Percentiles rank a stretch among this genome's conserved stretches.
Evolutionary conservation across 2,797 vertebrate species (phyloP).

Genomic region (Muscicapa striata): DNA sequence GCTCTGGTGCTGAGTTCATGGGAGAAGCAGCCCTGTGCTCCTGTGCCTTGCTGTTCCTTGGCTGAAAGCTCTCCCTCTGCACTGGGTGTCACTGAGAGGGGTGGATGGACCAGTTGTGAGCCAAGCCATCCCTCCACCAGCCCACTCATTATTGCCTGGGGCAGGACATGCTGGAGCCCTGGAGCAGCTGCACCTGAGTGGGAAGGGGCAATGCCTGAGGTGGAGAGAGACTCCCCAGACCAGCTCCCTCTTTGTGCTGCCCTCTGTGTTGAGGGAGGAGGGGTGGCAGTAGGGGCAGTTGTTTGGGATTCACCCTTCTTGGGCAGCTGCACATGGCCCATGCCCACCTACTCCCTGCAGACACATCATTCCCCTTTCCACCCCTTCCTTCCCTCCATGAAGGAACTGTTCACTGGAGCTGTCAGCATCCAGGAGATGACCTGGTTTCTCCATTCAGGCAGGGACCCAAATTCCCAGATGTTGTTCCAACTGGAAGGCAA

Average conservation of each 20-base stretch:
- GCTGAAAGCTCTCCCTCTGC: not conserved
- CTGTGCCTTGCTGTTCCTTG: not conserved
- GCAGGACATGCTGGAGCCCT: not conserved
- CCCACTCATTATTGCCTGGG: accelerated
- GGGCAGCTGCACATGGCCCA: not conserved
- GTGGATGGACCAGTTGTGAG: not conserved
- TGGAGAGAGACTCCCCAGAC: not conserved
- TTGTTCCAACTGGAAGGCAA: slow-evolving; percentile 48
- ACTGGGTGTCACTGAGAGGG: not conserved
- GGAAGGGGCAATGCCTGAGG: not conserved
- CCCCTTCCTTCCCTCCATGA: not conserved
- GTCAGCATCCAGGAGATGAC: not conserved
- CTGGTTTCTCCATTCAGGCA: not conserved
- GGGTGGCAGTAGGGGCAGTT: too few species aligned
- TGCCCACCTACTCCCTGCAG: not conserved
- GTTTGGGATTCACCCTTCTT: not conserved
- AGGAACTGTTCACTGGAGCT: accelerated
- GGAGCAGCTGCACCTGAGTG: not conserved
- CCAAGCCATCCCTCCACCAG: not conserved
- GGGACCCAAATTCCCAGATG: not conserved
- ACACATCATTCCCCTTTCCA: not conserved
- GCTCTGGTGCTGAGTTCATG: not conserved
- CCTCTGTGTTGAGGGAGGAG: not conserved
- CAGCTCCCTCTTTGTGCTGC: not conserved
- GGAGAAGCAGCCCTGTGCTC: not conserved